Conservation (phyloP, 2,888 invertebrate genomes). For the Cantharis flavilabris region DNA sequence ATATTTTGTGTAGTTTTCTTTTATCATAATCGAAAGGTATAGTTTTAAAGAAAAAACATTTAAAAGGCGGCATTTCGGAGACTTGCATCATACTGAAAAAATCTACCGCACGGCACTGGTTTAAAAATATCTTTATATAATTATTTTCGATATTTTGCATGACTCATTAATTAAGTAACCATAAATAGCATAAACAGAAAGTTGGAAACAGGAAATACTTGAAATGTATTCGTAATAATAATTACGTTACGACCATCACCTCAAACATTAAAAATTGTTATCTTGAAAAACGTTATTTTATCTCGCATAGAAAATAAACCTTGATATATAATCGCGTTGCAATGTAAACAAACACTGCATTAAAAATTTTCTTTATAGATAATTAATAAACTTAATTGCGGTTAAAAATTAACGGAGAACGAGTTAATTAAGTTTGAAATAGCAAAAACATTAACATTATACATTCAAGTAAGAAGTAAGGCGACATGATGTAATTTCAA, state of each 20-base stretch:
- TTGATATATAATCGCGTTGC: background rate
- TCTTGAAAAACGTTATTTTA: background rate
- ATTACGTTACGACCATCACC: background rate
- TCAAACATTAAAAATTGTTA: background rate
- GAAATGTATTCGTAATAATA: background rate
- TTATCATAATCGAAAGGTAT: too few species aligned
- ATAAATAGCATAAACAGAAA: background rate
- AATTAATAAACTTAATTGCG: background rate
- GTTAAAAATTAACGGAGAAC: background rate
- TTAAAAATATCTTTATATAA: too few species aligned
- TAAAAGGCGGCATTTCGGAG: too few species aligned
- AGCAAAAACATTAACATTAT: background rate
- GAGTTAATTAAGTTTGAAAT: background rate
- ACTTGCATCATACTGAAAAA: too few species aligned
- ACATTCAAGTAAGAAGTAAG: too few species aligned
- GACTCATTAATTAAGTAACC: background rate
- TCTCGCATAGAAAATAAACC: background rate
- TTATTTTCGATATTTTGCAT: background rate
- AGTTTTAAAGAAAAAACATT: too few species aligned
- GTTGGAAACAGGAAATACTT: background rate
- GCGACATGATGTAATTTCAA: background rate
- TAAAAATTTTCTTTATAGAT: background rate
- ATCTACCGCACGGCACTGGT: too few species aligned
- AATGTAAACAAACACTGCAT: background rate
- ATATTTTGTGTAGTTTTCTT: too few species aligned